Evolutionary conservation across 1,140 invertebrate species (phyloP).

Genomic region (Oedothorax gibbosus): DNA sequence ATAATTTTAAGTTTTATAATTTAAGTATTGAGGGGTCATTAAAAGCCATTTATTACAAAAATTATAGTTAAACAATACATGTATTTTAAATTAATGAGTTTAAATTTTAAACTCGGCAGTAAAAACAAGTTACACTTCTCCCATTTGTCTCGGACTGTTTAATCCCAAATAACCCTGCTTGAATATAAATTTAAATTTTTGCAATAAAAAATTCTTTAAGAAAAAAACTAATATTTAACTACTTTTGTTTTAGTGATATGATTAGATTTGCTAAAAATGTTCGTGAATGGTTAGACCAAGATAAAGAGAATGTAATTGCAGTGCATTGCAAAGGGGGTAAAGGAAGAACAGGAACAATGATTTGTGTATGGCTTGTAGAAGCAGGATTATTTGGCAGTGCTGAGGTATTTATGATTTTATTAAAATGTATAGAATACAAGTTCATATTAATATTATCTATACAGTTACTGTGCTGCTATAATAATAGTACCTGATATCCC

Average conservation of each 20-base stretch:
- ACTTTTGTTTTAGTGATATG: slow-evolving; percentile 69
- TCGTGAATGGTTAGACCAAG: slow-evolving; percentile 70
- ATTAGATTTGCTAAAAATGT: slow-evolving; percentile 71
- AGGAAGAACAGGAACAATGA: slow-evolving; percentile 74
- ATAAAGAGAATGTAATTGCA: slow-evolving; percentile 74
- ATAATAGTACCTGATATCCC: no score
- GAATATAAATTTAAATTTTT: neutral
- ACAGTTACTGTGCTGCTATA: no score
- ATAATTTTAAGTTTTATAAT: neutral
- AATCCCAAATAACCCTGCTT: no score
- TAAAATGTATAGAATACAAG: neutral
- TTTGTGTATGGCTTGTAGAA: slow-evolving; percentile 73
- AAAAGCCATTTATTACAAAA: neutral
- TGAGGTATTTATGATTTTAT: slow-evolving; percentile 44
- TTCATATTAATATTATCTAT: no score
- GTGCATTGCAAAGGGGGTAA: slow-evolving; percentile 78
- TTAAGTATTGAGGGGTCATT: neutral
- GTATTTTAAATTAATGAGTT: no score
- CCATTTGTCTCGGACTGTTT: no score
- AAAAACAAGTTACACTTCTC: no score
- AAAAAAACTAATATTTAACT: neutral
- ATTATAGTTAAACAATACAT: no score
- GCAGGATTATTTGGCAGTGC: slow-evolving; percentile 71
- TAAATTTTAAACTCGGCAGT: no score
- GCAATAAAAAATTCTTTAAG: neutral